Evolutionary conservation across 2,888 invertebrate genomes (phyloP).

Genomic region (Pharmacophagus antenor): DNA sequence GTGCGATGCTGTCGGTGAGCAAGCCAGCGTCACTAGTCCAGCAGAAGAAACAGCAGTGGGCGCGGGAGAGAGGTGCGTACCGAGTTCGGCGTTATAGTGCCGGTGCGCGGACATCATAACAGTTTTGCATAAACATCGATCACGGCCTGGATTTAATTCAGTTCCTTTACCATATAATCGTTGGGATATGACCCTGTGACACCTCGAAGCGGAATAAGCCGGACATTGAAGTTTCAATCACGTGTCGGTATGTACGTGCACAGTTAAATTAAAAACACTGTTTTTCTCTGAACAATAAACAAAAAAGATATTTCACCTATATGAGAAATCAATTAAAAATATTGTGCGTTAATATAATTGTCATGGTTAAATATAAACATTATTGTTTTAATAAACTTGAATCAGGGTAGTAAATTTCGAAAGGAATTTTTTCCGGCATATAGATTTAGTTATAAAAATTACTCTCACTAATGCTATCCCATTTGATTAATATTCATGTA

Average conservation of each 20-base stretch:
- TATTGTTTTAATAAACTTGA: background rate
- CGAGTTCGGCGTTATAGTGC: constrained; percentile 9
- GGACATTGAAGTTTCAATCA: constrained; percentile 19
- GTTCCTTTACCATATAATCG: background rate
- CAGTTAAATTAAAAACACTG: background rate
- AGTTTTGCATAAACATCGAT: constrained; percentile 12
- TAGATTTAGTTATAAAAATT: no score
- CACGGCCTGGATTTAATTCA: constrained; percentile 7
- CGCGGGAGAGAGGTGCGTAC: constrained; percentile 91
- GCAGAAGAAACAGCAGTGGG: constrained; percentile 96
- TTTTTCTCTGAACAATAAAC: background rate
- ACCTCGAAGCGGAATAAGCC: constrained; percentile 26
- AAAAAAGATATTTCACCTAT: background rate
- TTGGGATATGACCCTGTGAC: constrained; percentile 29
- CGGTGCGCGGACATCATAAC: constrained; percentile 11
- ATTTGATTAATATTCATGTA: background rate
- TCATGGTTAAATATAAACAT: background rate
- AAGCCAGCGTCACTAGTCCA: constrained; percentile 86
- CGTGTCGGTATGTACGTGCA: constrained; percentile 25
- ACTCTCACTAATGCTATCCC: no score
- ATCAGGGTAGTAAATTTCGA: background rate
- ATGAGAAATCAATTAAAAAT: background rate
- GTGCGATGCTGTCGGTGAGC: constrained; percentile 78
- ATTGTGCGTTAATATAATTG: background rate
- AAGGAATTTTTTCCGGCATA: background rate